Evolutionary conservation across 1,140 invertebrate species (phyloP), one percentile per base, ranked within the genome.

Genomic region (Drosophila orosa): DNA sequence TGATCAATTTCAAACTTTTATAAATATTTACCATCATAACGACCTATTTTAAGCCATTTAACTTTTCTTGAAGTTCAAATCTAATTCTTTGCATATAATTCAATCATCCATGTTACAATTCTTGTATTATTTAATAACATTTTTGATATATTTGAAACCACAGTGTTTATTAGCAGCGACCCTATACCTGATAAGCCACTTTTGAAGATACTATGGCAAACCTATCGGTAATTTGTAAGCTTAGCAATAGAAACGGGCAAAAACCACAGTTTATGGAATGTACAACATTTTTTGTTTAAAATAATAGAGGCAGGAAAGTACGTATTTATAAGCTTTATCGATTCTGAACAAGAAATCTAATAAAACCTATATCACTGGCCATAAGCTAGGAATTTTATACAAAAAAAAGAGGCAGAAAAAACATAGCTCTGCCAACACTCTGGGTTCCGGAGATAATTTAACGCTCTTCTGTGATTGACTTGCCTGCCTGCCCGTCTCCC

Each of bases 381-480:
- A 15, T 5, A 33, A 19, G 48, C 17, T 31, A 50, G 25, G 15
- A 19, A 52, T 31, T 22, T 2, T 5, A 33, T 17, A 15, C 12
- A 35, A 15, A 35, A 40, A 24, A 52, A 31, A 19, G 1, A 12
- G 25, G 15, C n/a, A 25, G 45, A 37, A 19, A 25, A 12, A 0
- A 3, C 8, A 12, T 9, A 35, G n/a, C n/a, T 17, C 13, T 9
- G 5, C 55, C 15, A 27, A 22, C 31, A 54, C 50, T 47, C 25
- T 58, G 19, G 33, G 50, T 40, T 48, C 25, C 57, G 24, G 31
- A 33, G 67, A 71, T 58, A 71, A 71, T 71, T 57, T 58, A 71
- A 58, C 65, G 68, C 65, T 58, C 42, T n/a, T 27, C 35, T 39
- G 29, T 71, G 65, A 71, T 58, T 57, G 65, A 57, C 68, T 58